phyloP scores from a whole-genome alignment of 2,113 vertebrate genomes.

The Saguinus midas region DNA sequence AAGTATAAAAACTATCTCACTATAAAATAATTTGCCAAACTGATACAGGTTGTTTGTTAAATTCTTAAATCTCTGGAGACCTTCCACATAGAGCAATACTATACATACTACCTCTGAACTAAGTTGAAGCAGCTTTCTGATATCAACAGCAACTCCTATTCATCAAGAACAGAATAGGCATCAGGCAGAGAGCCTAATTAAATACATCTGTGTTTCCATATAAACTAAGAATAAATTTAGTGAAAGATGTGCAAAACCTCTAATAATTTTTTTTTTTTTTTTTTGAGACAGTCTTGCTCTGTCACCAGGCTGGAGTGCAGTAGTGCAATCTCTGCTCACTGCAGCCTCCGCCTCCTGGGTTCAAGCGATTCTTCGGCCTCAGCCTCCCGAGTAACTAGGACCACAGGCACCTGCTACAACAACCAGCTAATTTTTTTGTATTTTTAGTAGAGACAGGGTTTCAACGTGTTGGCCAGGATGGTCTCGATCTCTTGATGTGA shows the following conservation, averaged over 20 bases:
- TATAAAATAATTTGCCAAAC: neutral
- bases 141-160: neutral
- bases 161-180: neutral
- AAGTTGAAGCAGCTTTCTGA: conserved; percentile 27
- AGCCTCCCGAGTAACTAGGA: too few species aligned
- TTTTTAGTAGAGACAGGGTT: too few species aligned
- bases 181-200: neutral
- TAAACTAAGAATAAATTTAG: neutral
- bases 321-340: too few species aligned
- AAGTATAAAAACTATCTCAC: conserved; percentile 28
- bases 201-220: neutral
- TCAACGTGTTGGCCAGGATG: too few species aligned
- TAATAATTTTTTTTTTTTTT: neutral
- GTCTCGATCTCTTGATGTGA: too few species aligned
- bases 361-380: too few species aligned
- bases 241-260: neutral
- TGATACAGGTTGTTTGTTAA: neutral
- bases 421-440: too few species aligned
- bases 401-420: too few species aligned
- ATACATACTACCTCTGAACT: neutral
- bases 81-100: neutral
- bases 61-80: conserved; percentile 35
- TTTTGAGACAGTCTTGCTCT: too few species aligned
- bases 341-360: too few species aligned
- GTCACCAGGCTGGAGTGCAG: too few species aligned